Evolutionary conservation across 2,113 vertebrate species (phyloP).

Genomic region (Dipodomys stephensi): DNA sequence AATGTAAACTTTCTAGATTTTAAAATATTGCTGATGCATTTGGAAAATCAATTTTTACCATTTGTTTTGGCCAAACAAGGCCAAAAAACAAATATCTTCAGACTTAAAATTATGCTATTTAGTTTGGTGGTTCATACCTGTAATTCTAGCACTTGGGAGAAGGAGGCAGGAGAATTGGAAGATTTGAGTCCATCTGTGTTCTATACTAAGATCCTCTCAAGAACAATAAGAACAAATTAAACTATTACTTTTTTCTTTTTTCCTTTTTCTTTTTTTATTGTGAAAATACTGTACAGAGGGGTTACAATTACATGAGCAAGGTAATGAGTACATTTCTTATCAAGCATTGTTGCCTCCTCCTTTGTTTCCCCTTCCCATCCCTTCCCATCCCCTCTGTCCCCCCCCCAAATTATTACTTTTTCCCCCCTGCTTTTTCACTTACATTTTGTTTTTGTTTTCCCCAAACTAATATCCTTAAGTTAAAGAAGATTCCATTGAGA

Average conservation of each 20-base stretch:
- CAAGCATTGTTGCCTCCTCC: too few relatives aligned
- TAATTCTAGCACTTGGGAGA: neutral
- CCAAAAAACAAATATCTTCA: neutral
- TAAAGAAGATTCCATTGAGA: neutral
- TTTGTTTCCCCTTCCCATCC: too few relatives aligned
- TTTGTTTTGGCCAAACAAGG: neutral
- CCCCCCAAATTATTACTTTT: too few relatives aligned
- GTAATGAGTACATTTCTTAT: too few relatives aligned
- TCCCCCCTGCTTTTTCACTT: neutral
- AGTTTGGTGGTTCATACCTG: too few relatives aligned
- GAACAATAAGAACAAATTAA: neutral
- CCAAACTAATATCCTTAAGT: neutral
- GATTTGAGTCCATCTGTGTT: neutral
- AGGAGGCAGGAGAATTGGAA: neutral
- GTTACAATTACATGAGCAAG: too few relatives aligned
- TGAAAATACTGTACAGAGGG: too few relatives aligned
- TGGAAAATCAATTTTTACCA: neutral
- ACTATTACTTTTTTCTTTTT: too few relatives aligned
- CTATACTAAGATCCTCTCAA: too few relatives aligned
- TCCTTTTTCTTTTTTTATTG: too few relatives aligned
- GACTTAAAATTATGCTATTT: neutral
- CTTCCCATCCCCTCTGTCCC: too few relatives aligned
- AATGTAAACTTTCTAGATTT: neutral
- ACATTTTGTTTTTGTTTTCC: neutral
- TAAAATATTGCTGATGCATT: neutral